Evolutionary conservation across 2,797 vertebrate genomes (phyloP), one percentile per base, ranked within the genome.

Genomic region (Phaenicophaeus curvirostris): DNA sequence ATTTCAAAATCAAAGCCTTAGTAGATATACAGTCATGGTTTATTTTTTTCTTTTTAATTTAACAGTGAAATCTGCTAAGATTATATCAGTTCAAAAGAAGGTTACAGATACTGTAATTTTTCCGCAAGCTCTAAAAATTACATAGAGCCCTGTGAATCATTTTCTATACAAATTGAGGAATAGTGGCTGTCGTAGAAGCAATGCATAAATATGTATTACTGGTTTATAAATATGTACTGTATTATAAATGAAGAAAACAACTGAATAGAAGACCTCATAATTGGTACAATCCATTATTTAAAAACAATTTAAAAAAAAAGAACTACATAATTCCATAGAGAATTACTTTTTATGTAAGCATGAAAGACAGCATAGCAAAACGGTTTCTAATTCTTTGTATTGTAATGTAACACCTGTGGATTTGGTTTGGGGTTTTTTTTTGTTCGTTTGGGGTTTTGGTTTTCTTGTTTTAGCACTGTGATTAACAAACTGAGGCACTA

Each of bases 191-290:
- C 77, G 76, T 74, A 75, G 55, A 89, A 85, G 35, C 16, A 82
- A 94, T 0, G 5, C 15, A 92, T 94, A 93, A 94, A 93, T 95
- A 95, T 61, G 77, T 50, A 93, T 94, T 71, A 91, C 39, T 65
- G 44, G 46, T 76, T 85, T 73, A 91, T 95, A 95, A 95, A 93
- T 86, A 95, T 73, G 74, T 59, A 95, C 85, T 89, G 41, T 74
- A 69, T 44, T 94, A 82, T 41, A 95, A 85, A 89, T 61, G 51
- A 90, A 95, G 54, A 69, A 87, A 96, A 94, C 35, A 94, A 63
- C 72, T 42, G 41, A 90, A 83, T 13, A 94, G 71, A 90, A 85
- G 50, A 82, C 37, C n/a, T 89, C 72, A 79, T 87, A 95, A 96
- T 69, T 92, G 41, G 28, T 44, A 87, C 0, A 4, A 85, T 66